These are phyloP conservation scores for Falco concolor DNA, from an alignment of 2,797 vertebrate species.

Conservation along the genomic window DNA sequence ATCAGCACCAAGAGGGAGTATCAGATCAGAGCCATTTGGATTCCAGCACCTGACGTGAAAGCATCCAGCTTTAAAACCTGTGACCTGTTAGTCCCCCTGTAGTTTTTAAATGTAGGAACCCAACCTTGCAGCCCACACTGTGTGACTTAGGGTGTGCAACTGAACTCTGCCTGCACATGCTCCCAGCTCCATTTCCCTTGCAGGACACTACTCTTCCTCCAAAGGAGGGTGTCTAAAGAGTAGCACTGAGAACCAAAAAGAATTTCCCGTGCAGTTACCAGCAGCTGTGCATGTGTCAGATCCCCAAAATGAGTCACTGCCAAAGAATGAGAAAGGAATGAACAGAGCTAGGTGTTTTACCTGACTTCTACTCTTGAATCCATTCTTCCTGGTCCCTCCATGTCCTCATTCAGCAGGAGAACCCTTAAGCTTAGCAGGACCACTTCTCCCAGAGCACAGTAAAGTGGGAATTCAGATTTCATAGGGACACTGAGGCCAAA, in stretches of 20 bases:
- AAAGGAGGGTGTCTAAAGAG: not conserved
- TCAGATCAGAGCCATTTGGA: not conserved
- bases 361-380: not conserved
- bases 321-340: not conserved
- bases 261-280: not conserved
- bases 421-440: not conserved
- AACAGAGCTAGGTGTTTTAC: not conserved
- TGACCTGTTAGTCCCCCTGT: not conserved
- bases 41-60: not conserved
- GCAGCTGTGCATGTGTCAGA: not conserved
- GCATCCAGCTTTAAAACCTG: not conserved
- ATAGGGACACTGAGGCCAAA: not conserved
- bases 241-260: not conserved
- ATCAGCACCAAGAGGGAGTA: not conserved
- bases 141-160: not conserved
- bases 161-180: not conserved
- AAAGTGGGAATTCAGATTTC: not conserved
- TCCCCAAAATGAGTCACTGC: not conserved
- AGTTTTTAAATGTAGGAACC: not conserved
- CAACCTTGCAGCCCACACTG: not conserved
- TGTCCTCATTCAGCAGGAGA: not conserved
- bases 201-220: not conserved
- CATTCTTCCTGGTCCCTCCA: not conserved
- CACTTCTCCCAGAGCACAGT: not conserved
- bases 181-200: not conserved